These are phyloP conservation scores for Argya squamiceps DNA, from an alignment of 2,797 vertebrate species.

Conservation along the genomic window DNA sequence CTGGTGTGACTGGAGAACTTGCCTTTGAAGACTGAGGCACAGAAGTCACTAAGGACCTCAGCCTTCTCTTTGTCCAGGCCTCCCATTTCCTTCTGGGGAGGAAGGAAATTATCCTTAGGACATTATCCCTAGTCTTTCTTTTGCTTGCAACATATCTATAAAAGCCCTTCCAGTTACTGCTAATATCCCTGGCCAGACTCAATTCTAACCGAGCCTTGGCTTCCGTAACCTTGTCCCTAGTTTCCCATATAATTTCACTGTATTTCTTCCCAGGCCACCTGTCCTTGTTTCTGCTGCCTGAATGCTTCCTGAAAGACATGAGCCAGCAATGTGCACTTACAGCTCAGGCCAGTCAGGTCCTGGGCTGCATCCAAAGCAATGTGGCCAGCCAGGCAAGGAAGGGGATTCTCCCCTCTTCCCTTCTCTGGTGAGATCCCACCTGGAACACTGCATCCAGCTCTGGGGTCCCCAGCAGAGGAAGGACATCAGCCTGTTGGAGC, in stretches of 20 bases:
- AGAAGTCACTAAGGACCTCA: not conserved
- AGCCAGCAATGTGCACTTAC: not conserved
- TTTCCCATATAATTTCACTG: not conserved
- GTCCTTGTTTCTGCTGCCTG: not conserved
- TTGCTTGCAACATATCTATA: not conserved
- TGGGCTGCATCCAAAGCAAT: not conserved
- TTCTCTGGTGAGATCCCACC: not conserved
- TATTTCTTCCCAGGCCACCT: not conserved
- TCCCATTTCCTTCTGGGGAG: not conserved
- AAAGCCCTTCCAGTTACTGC: not conserved
- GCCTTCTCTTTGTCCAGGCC: not conserved
- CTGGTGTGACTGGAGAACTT: not conserved
- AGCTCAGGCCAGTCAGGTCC: not conserved
- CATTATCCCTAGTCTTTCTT: not conserved
- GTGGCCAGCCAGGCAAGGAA: accelerated
- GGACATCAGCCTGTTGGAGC: accelerated
- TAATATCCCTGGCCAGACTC: not conserved
- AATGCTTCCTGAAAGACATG: not conserved
- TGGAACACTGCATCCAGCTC: not conserved
- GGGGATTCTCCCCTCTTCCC: not conserved
- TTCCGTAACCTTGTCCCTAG: not conserved
- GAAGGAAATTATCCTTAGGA: not conserved
- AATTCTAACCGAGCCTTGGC: not conserved
- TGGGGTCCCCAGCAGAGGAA: not conserved
- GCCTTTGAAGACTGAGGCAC: not conserved